phyloP scores from a whole-genome alignment of 2,888 invertebrate genomes.

The Ferrisia virgata region DNA sequence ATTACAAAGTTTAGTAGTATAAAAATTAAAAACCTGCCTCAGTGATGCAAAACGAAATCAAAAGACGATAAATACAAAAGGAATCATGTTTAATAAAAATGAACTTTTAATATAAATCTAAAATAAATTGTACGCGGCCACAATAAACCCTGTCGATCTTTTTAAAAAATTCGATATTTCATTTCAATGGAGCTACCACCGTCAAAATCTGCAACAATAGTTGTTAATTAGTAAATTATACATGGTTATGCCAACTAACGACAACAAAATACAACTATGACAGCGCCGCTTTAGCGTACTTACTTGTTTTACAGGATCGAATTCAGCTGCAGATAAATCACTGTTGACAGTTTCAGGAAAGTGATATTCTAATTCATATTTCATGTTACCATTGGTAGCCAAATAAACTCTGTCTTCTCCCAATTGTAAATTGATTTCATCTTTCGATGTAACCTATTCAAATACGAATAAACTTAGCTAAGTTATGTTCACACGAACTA shows the following conservation, averaged over 20 bases:
- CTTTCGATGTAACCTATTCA: slow-evolving; percentile 23
- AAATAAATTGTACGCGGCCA: neutral
- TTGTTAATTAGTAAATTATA: neutral
- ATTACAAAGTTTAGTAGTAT: too few relatives aligned
- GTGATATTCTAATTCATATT: slow-evolving; percentile 28
- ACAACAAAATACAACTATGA: neutral
- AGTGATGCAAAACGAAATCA: neutral
- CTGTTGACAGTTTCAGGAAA: slow-evolving; percentile 2
- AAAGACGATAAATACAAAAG: neutral
- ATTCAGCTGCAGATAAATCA: slow-evolving; percentile 26
- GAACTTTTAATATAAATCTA: neutral
- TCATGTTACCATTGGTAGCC: neutral
- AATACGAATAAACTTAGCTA: neutral
- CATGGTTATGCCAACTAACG: neutral
- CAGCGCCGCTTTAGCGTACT: neutral
- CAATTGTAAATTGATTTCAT: slow-evolving; percentile 21
- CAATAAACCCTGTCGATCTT: neutral
- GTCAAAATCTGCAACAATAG: neutral
- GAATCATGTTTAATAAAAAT: slow-evolving; percentile 1
- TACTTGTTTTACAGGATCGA: slow-evolving; percentile 11
- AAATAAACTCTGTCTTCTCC: slow-evolving; percentile 29
- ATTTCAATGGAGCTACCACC: neutral
- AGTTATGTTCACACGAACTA: neutral
- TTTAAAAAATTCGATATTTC: neutral
- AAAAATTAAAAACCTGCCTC: too few relatives aligned